Base-by-base conservation (phyloP, 2,888 invertebrate genomes). In the Drosophila kambysellisi region DNA sequence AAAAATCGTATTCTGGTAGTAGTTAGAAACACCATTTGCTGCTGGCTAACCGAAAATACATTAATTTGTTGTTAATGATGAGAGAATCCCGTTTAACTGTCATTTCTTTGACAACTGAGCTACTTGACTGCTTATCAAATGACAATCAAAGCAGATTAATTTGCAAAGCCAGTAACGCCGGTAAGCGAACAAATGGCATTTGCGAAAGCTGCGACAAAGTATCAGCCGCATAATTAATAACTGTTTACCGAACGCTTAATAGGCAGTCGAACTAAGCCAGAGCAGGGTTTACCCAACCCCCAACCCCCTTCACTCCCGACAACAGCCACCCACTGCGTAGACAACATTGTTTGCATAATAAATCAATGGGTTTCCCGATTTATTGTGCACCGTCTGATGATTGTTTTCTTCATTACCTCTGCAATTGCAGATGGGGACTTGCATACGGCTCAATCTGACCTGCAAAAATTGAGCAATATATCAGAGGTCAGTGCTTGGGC, bases 71-170 rank as follows among this genome's bases (percentile, higher is more conserved):
- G 63, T 64, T 76, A 70, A 71, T 81, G 69, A 76, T 70, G 65
- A 60, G 64, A 64, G 48, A 62, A 59, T 68, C 59, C 41, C 52
- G 76, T 58, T 76, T 51, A 61, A 32, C 70, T 70, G 70, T 73
- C 79, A 76, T 57, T 85, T 65, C 81, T 79, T 76, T 88, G 84
- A 76, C 81, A 78, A 70, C 54, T 52, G 60, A 54, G 54, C 20
- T 60, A 58, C 62, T 53, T 58, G 48, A 29, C 35, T 61, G 72
- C 64, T 74, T 83, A 76, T 83, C 82, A 73, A 79, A 79, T 79
- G 84, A 81, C 86, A 87, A 83, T 89, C 87, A 89, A 79, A 84
- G 72, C 83, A 81, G 86, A 79, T 89, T 88, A 87, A 87, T 84
- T 74, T 68, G 56, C 71, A 52, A 78, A 85, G 74, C 60, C 79